phyloP scores from a whole-genome alignment of 2,888 invertebrate species.

The Yponomeuta plumbellus region DNA sequence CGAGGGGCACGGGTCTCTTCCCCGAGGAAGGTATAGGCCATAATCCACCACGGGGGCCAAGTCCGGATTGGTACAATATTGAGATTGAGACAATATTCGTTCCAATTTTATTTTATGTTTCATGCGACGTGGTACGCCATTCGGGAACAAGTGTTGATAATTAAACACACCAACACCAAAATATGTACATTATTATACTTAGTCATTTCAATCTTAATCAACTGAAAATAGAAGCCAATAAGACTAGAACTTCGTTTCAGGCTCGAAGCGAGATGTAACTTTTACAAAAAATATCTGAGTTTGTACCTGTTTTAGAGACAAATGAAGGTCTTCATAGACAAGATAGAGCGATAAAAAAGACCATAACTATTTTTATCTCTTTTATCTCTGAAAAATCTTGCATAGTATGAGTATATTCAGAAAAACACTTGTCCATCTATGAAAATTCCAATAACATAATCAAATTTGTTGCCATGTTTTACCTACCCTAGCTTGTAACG shows the following conservation, averaged over 20 bases:
- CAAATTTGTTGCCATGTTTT: constrained; percentile 31
- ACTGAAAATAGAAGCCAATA: constrained; percentile 50
- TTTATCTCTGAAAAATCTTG: no score
- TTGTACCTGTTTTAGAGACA: constrained; percentile 22
- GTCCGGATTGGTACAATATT: no score
- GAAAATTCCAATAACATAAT: no score
- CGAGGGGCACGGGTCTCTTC: no score
- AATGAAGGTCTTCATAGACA: constrained; percentile 20
- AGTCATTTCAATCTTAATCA: constrained; percentile 44
- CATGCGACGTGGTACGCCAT: constrained; percentile 25
- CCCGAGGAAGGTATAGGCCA: no score
- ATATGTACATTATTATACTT: constrained; percentile 21
- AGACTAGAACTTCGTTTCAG: constrained; percentile 30
- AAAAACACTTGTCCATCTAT: no score
- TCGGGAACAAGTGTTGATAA: constrained; percentile 50
- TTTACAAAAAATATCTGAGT: constrained; percentile 15
- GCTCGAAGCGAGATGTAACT: not conserved
- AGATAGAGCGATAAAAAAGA: constrained; percentile 13
- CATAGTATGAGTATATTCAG: no score
- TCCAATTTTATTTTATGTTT: not conserved
- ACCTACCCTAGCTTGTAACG: constrained; percentile 35
- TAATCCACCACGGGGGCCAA: no score
- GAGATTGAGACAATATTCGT: not conserved
- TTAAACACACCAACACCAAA: constrained; percentile 40
- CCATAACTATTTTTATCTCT: constrained; percentile 21